These are phyloP conservation scores for Rhingia campestris DNA, from an alignment of 2,888 invertebrate genomes.

Conservation along the genomic window DNA sequence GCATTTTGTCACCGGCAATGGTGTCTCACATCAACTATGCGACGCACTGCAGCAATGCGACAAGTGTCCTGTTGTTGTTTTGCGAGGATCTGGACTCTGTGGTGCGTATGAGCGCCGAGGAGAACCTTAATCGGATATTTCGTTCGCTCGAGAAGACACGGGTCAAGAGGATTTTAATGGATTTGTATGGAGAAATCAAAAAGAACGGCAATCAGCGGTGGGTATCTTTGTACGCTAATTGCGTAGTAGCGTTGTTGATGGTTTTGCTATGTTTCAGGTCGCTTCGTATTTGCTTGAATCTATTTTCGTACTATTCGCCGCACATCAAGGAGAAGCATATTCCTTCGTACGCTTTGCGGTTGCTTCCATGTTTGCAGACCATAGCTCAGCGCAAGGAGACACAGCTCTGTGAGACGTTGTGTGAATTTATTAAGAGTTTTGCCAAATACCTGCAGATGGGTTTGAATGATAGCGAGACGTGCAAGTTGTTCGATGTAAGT, in stretches of 20 bases:
- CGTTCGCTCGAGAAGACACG: constrained; percentile 87
- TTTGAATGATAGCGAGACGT: constrained; percentile 81
- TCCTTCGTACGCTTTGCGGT: constrained; percentile 89
- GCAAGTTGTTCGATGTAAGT: constrained; percentile 81
- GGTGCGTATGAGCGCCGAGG: constrained; percentile 91
- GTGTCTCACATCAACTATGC: constrained; percentile 85
- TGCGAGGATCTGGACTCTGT: constrained; percentile 91
- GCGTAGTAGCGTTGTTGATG: constrained; percentile 12
- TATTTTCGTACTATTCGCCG: constrained; percentile 90
- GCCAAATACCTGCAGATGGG: constrained; percentile 81
- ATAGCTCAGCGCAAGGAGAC: constrained; percentile 88
- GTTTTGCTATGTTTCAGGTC: constrained; percentile 83
- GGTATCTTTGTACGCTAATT: background rate
- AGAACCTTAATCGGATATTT: constrained; percentile 91
- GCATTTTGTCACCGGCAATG: constrained; percentile 84
- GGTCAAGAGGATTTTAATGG: constrained; percentile 89
- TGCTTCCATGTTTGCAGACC: constrained; percentile 89
- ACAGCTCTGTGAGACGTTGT: constrained; percentile 80
- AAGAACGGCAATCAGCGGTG: constrained; percentile 86
- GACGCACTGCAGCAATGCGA: constrained; percentile 87
- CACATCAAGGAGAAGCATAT: constrained; percentile 90
- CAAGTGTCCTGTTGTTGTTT: constrained; percentile 87
- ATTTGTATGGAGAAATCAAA: constrained; percentile 92
- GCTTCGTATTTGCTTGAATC: constrained; percentile 89
- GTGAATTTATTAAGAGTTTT: constrained; percentile 81